phyloP scores from a whole-genome alignment of 2,113 vertebrate species.

The Vanacampus margaritifer region DNA sequence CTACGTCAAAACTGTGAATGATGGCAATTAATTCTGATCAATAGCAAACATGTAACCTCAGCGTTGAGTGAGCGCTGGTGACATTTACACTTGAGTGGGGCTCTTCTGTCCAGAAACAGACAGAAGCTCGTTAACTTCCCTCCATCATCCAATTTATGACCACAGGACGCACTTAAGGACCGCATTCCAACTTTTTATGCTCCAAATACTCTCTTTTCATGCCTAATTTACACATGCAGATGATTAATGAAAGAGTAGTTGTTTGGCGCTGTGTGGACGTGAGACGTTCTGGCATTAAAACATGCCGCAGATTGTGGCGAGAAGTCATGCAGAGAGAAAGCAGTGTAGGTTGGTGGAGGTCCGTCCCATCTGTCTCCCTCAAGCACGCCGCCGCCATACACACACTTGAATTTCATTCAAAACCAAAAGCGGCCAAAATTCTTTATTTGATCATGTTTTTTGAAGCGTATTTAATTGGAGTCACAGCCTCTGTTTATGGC shows the following conservation, averaged over 20 bases:
- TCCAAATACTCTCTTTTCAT: conserved; percentile 56
- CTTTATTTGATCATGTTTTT: conserved; percentile 56
- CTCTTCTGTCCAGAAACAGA: conserved; percentile 28
- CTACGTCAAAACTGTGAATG: neutral
- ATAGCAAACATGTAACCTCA: neutral
- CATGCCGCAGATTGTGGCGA: conserved; percentile 36
- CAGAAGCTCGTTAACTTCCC: conserved; percentile 39
- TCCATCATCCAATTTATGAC: conserved; percentile 40
- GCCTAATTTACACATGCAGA: conserved; percentile 65
- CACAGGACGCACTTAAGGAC: conserved; percentile 35
- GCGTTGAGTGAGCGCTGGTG: neutral
- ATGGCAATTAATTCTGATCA: neutral
- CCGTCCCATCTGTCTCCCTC: conserved; percentile 56
- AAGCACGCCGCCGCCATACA: conserved; percentile 16
- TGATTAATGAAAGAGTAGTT: conserved; percentile 64
- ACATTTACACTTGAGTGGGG: conserved; percentile 18
- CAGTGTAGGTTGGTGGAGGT: conserved; percentile 37
- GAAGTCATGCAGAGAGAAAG: conserved; percentile 55
- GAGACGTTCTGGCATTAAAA: conserved; percentile 42
- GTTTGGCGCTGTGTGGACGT: conserved; percentile 27
- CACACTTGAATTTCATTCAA: conserved; percentile 9
- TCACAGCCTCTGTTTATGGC: conserved; percentile 47
- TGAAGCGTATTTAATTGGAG: conserved; percentile 44
- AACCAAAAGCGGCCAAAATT: conserved; percentile 40
- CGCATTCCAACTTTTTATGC: conserved; percentile 49